phyloP scores from a whole-genome alignment of 2,113 vertebrate genomes.

The Mus musculus region GRCm39 chr14:121974501-121975000 shows the following conservation, averaged over 20 bases:
- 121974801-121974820: background rate
- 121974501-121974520: background rate
- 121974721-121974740: background rate
- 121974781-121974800: background rate
- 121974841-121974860: background rate
- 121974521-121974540: background rate
- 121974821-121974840: rapidly evolving
- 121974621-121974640: conserved; percentile 55
- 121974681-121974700: conserved; percentile 22
- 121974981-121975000: conserved; percentile 46
- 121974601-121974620: conserved; percentile 27
- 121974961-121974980: conserved; percentile 59
- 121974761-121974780: background rate
- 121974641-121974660: conserved; percentile 75
- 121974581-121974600: background rate
- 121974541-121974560: background rate
- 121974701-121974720: conserved; percentile 21
- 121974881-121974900: background rate
- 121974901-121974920: background rate
- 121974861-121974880: background rate
- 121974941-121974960: conserved; percentile 26
- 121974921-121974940: conserved; percentile 15
- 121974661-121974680: conserved; percentile 56
- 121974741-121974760: background rate
- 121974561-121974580: background rate